Evolutionary conservation across 2,888 invertebrate species (phyloP).

Genomic region (Campoletis raptor): DNA sequence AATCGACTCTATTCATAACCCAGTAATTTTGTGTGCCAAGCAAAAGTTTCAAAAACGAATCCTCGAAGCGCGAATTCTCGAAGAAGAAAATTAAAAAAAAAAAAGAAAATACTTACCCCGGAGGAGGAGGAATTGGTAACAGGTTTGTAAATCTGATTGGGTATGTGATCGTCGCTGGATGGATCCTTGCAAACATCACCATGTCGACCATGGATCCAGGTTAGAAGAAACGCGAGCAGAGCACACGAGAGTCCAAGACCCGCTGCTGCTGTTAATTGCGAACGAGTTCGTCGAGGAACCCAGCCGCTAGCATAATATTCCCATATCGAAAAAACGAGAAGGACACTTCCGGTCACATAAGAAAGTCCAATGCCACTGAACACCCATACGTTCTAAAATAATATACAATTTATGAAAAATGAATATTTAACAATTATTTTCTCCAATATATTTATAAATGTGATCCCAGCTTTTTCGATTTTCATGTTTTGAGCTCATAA

Average conservation of each 20-base stretch:
- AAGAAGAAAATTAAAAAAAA: background rate
- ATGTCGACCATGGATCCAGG: slow-evolving; percentile 81
- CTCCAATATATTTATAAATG: background rate
- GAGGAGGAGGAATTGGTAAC: slow-evolving; percentile 83
- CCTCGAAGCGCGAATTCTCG: background rate
- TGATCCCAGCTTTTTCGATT: background rate
- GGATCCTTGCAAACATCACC: slow-evolving; percentile 77
- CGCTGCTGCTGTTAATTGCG: slow-evolving; percentile 86
- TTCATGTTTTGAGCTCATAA: too few relatives aligned
- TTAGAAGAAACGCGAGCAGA: slow-evolving; percentile 81
- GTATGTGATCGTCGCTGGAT: slow-evolving; percentile 77
- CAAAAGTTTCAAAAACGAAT: background rate
- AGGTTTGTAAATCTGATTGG: slow-evolving; percentile 82
- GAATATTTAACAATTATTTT: background rate
- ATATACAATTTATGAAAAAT: background rate
- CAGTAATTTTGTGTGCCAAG: background rate
- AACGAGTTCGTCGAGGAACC: slow-evolving; percentile 91
- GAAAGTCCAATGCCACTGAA: slow-evolving; percentile 90
- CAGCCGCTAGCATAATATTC: slow-evolving; percentile 88
- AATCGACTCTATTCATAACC: background rate
- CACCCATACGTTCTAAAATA: slow-evolving; percentile 89
- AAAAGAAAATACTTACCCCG: slow-evolving; percentile 74
- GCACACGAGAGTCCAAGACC: slow-evolving; percentile 82
- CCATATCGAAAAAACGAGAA: slow-evolving; percentile 89
- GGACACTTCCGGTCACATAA: slow-evolving; percentile 89